These are phyloP conservation scores for Aricia agestis DNA, from an alignment of 1,140 invertebrate genomes.

Conservation along the genomic window DNA sequence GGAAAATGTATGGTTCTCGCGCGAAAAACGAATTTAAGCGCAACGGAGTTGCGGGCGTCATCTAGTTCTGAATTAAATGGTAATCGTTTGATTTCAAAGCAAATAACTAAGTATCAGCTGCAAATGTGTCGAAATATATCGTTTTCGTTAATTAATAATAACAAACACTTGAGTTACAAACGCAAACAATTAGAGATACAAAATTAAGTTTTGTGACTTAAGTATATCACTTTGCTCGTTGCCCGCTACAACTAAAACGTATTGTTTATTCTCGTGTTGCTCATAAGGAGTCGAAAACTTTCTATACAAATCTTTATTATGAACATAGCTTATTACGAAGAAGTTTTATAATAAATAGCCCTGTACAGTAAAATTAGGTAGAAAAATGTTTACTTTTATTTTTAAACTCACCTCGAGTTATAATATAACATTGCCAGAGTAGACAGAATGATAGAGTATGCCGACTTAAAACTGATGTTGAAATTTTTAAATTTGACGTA, in stretches of 20 bases:
- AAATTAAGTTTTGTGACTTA: slow-evolving; percentile 8
- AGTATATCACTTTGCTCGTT: neutral
- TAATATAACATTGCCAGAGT: too few species aligned
- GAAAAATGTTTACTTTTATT: too few species aligned
- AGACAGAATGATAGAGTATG: too few species aligned
- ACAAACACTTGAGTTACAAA: neutral
- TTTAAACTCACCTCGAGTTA: too few species aligned
- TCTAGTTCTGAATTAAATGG: too few species aligned
- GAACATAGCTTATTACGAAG: neutral
- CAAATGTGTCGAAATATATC: neutral
- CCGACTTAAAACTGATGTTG: too few species aligned
- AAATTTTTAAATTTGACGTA: too few species aligned
- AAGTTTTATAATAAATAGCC: neutral
- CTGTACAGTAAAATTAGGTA: neutral
- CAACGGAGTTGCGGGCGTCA: too few species aligned
- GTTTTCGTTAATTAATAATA: neutral
- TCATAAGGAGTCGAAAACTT: neutral
- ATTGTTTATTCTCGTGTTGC: neutral
- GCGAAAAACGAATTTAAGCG: too few species aligned
- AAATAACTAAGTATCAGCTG: too few species aligned
- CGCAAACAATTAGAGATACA: neutral
- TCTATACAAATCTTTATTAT: neutral
- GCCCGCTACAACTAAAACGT: neutral
- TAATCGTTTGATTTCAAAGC: too few species aligned
- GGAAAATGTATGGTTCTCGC: too few species aligned